phyloP scores from a whole-genome alignment of 2,113 vertebrate species.

The Tetrax tetrax region DNA sequence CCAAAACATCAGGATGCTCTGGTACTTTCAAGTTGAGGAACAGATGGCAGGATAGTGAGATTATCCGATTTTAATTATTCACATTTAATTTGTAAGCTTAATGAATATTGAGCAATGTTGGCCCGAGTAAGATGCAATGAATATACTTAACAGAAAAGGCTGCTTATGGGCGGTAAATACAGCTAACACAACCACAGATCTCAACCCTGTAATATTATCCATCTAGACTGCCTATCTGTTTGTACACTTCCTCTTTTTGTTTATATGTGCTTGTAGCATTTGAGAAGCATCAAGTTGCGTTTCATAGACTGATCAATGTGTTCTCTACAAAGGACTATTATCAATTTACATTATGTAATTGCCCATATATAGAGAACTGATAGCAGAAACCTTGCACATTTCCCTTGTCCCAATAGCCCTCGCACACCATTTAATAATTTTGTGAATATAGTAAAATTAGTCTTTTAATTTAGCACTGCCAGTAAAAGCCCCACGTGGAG shows the following conservation, averaged over 20 bases:
- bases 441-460: neutral
- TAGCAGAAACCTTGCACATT: neutral
- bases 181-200: neutral
- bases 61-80: constrained; percentile 30
- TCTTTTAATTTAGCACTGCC: neutral
- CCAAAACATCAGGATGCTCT: neutral
- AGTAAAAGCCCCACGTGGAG: neutral
- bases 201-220: neutral
- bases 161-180: neutral
- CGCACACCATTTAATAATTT: neutral
- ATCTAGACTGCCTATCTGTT: neutral
- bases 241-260: neutral
- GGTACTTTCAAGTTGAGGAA: neutral
- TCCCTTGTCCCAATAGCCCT: neutral
- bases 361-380: neutral
- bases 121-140: neutral
- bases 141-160: neutral
- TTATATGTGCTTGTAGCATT: neutral
- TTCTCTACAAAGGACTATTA: neutral
- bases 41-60: constrained; percentile 28
- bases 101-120: constrained; percentile 6
- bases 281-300: neutral
- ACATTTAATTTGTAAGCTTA: constrained; percentile 33
- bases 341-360: neutral
- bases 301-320: neutral